A percentile compares a stretch with the other conserved stretches of the same genome.
Conservation (phyloP, 2,888 invertebrate genomes). For the Lasius fuliginosus region DNA sequence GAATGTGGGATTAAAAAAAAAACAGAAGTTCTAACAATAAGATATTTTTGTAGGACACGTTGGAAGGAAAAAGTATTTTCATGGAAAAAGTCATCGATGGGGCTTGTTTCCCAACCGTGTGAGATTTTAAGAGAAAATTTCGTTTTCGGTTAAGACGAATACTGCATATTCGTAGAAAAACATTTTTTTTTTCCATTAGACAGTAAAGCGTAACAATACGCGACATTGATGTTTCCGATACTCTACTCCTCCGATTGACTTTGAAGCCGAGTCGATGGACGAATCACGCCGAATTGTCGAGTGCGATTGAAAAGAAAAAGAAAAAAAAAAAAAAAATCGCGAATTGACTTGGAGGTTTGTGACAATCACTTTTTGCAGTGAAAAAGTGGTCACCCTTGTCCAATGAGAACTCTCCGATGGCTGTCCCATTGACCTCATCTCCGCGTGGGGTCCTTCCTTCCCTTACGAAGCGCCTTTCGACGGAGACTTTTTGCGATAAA, state of each 20-base stretch:
- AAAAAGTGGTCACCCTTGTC: conserved; percentile 78
- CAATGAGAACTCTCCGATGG: conserved; percentile 78
- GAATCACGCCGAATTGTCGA: conserved; percentile 62
- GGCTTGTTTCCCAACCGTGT: conserved; percentile 6
- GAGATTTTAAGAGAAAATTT: conserved; percentile 26
- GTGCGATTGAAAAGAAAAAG: conserved; percentile 23
- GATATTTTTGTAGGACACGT: conserved; percentile 15
- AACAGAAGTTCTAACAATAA: not conserved
- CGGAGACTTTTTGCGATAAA: conserved; percentile 72
- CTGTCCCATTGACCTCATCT: conserved; percentile 81
- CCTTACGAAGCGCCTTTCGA: conserved; percentile 72
- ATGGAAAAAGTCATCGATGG: not conserved
- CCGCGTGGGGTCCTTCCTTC: conserved; percentile 81
- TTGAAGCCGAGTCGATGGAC: conserved; percentile 55
- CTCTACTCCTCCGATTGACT: conserved; percentile 68
- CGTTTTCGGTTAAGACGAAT: conserved; percentile 29
- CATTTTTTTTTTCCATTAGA: conserved; percentile 32
- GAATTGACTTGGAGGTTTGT: conserved; percentile 64
- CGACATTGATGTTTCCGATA: conserved; percentile 68
- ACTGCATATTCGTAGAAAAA: conserved; percentile 5
- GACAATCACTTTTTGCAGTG: conserved; percentile 72
- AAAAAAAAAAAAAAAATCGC: conserved; percentile 61
- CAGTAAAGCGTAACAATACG: conserved; percentile 33
- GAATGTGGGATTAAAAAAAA: conserved; percentile 2
- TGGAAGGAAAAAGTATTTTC: not conserved